A percentile compares a stretch with the other conserved stretches of the same genome.
Conservation (phyloP, 2,888 invertebrate species). For the Diaperis boleti region DNA sequence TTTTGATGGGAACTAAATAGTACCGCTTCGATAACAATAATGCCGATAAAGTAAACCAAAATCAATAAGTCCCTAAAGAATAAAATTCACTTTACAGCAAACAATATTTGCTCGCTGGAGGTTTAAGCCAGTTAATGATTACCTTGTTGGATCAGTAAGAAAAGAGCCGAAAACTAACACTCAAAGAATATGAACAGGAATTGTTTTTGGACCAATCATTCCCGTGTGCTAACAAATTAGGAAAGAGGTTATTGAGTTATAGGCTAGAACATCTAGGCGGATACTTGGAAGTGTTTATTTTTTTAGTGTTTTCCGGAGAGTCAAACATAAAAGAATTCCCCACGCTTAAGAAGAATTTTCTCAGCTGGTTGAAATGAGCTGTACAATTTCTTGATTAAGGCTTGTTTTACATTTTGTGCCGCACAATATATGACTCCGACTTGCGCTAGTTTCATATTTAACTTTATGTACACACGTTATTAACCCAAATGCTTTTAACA, state of each 20-base stretch:
- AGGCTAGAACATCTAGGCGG: slow-evolving; percentile 2
- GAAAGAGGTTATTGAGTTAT: slow-evolving; percentile 21
- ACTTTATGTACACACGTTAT: slow-evolving; percentile 23
- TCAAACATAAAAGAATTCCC: slow-evolving; percentile 12
- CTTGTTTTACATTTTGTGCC: slow-evolving; percentile 14
- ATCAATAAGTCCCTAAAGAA: too few species aligned
- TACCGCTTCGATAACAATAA: too few species aligned
- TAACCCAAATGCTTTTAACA: slow-evolving; percentile 20
- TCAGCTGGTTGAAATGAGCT: slow-evolving; percentile 3
- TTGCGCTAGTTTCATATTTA: slow-evolving; percentile 18
- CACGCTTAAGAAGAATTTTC: slow-evolving; percentile 4
- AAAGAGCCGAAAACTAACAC: too few species aligned
- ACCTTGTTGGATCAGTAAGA: too few species aligned
- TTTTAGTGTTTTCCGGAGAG: not conserved
- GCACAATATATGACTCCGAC: slow-evolving; percentile 13
- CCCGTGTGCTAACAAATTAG: slow-evolving; percentile 24
- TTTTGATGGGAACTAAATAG: too few species aligned
- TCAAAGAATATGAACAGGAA: slow-evolving; percentile 4
- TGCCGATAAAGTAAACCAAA: too few species aligned
- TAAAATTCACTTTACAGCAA: too few species aligned
- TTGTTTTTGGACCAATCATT: slow-evolving; percentile 22
- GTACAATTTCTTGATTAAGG: slow-evolving; percentile 26
- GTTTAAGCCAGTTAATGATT: too few species aligned
- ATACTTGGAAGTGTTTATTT: slow-evolving; percentile 3
- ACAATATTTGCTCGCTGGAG: too few species aligned